These are phyloP conservation scores for Penaeus monodon DNA, from an alignment of 2,888 invertebrate genomes.

Conservation along the genomic window DNA sequence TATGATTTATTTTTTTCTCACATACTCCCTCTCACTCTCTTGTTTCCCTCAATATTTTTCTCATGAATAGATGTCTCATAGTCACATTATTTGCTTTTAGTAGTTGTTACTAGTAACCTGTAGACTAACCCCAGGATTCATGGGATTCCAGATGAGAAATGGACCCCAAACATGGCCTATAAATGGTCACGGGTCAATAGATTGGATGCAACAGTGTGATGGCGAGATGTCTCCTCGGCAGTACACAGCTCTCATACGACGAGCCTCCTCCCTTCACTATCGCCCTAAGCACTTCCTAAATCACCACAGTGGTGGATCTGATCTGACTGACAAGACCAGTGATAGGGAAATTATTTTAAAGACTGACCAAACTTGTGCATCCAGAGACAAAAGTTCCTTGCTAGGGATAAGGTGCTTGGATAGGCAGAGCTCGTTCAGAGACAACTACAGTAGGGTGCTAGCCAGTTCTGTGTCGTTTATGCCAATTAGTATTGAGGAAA, in stretches of 20 bases:
- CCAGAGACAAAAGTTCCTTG: not conserved
- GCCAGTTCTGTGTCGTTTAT: too few relatives aligned
- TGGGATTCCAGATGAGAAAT: slow-evolving; percentile 56
- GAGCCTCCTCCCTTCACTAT: slow-evolving; percentile 54
- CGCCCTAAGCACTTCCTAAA: slow-evolving; percentile 22
- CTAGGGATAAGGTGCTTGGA: not conserved
- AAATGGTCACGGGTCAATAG: slow-evolving; percentile 30
- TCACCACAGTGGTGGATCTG: slow-evolving; percentile 14
- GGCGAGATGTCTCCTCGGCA: slow-evolving; percentile 54
- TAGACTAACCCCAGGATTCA: slow-evolving; percentile 46
- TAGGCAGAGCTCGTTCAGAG: too few relatives aligned
- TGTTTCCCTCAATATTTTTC: too few relatives aligned
- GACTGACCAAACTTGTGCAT: not conserved
- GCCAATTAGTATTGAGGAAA: too few relatives aligned
- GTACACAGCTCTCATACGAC: slow-evolving; percentile 57
- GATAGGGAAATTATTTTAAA: not conserved
- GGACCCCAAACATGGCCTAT: slow-evolving; percentile 49
- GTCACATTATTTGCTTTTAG: not conserved
- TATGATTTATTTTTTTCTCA: too few relatives aligned
- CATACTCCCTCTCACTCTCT: too few relatives aligned
- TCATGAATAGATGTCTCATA: too few relatives aligned
- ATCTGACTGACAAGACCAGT: not conserved
- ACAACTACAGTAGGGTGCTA: too few relatives aligned
- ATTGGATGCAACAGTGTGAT: slow-evolving; percentile 45
- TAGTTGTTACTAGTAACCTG: slow-evolving; percentile 3